Conservation (phyloP, 2,888 invertebrate genomes). For the Morpho deidamia region DNA sequence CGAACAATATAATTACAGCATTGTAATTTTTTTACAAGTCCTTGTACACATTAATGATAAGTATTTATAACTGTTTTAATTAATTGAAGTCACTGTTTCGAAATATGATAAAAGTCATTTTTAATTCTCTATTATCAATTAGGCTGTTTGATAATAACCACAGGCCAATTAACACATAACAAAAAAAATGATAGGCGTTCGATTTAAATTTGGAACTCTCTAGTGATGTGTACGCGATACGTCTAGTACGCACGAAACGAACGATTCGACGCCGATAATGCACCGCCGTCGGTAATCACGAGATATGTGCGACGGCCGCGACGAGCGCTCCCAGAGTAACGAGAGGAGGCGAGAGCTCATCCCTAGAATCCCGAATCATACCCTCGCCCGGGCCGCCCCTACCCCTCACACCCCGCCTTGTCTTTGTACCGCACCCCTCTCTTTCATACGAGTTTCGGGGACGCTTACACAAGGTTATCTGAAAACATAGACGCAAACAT, state of each 20-base stretch:
- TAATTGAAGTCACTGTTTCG: neutral
- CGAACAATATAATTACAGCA: constrained; percentile 41
- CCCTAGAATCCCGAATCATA: constrained; percentile 77
- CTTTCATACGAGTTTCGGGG: constrained; percentile 58
- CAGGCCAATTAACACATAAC: neutral
- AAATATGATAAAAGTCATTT: neutral
- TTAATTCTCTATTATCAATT: no score
- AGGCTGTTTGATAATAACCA: neutral
- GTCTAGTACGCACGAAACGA: constrained; percentile 18
- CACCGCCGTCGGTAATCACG: constrained; percentile 36
- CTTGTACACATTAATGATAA: constrained; percentile 24
- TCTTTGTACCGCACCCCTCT: constrained; percentile 68
- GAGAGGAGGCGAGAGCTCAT: constrained; percentile 77
- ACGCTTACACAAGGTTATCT: constrained; percentile 54
- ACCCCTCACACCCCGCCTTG: constrained; percentile 55
- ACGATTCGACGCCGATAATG: constrained; percentile 28
- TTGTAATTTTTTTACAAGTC: constrained; percentile 20
- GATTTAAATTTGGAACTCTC: constrained; percentile 16
- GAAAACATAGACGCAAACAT: constrained; percentile 21
- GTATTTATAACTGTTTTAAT: neutral
- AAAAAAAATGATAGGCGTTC: constrained; percentile 6
- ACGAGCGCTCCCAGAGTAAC: constrained; percentile 71
- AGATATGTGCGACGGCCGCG: constrained; percentile 63
- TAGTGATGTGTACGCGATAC: constrained; percentile 14
- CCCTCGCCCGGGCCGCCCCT: constrained; percentile 68